phyloP scores from a whole-genome alignment of 2,888 invertebrate species.

The Nephrocerus scutellatus region DNA sequence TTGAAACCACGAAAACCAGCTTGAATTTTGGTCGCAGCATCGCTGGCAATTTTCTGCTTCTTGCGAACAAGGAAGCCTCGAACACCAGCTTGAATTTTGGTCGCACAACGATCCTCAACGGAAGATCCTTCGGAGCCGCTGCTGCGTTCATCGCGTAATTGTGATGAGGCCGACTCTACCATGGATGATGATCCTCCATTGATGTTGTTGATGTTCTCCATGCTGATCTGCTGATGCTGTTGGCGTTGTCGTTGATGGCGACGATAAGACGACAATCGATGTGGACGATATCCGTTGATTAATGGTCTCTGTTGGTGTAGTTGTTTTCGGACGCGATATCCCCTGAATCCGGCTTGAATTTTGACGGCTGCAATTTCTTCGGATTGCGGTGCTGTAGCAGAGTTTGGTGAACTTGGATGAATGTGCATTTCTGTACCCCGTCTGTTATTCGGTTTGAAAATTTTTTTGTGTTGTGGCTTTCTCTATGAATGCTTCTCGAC shows the following conservation, averaged over 20 bases:
- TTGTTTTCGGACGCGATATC: constrained; percentile 51
- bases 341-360: constrained; percentile 54
- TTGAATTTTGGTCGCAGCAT: constrained; percentile 48
- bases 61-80: constrained; percentile 45
- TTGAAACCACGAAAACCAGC: constrained; percentile 48
- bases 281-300: constrained; percentile 15
- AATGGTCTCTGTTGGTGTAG: constrained; percentile 31
- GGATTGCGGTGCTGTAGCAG: constrained; percentile 32
- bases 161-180: constrained; percentile 15
- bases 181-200: constrained; percentile 3
- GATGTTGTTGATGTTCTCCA: constrained; percentile 9
- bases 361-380: constrained; percentile 51
- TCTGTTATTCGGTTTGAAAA: constrained; percentile 5
- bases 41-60: constrained; percentile 41
- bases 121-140: constrained; percentile 23
- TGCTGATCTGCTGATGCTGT: constrained; percentile 14
- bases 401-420: constrained; percentile 46
- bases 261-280: too few relatives aligned
- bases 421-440: constrained; percentile 43
- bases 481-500: not conserved
- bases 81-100: constrained; percentile 45
- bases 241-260: constrained; percentile 24
- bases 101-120: constrained; percentile 40
- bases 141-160: constrained; percentile 18
- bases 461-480: constrained; percentile 4